phyloP scores from a whole-genome alignment of 2,113 vertebrate genomes.

The Bubalus kerabau region DNA sequence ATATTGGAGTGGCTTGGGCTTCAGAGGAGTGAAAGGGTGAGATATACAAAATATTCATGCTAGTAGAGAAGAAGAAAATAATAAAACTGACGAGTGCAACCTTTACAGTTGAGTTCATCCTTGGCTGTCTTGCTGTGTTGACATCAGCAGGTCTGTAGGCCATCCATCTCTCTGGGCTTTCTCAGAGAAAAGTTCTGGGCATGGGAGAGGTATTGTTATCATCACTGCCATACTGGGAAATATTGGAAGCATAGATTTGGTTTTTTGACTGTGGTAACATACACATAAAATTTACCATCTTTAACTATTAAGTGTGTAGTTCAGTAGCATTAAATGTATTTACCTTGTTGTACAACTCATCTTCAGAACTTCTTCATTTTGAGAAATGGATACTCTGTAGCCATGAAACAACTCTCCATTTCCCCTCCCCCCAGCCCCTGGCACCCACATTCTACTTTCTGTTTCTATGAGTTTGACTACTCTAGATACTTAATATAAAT shows the following conservation, averaged over 20 bases:
- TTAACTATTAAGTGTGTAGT: neutral
- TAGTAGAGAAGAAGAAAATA: neutral
- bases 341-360: neutral
- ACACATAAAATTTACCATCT: neutral
- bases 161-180: neutral
- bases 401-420: neutral
- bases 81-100: neutral
- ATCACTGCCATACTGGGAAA: neutral
- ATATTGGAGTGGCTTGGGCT: neutral
- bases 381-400: neutral
- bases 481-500: neutral
- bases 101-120: neutral
- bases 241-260: neutral
- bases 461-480: neutral
- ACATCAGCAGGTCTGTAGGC: neutral
- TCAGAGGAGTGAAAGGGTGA: neutral
- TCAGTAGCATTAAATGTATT: neutral
- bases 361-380: neutral
- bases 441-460: neutral
- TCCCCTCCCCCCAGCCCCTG: neutral
- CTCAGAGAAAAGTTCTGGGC: neutral
- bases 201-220: neutral
- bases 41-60: neutral
- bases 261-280: neutral
- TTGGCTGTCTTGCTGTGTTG: neutral